phyloP scores from a whole-genome alignment of 1,140 invertebrate genomes.

The Aphelinus atriplicis region DNA sequence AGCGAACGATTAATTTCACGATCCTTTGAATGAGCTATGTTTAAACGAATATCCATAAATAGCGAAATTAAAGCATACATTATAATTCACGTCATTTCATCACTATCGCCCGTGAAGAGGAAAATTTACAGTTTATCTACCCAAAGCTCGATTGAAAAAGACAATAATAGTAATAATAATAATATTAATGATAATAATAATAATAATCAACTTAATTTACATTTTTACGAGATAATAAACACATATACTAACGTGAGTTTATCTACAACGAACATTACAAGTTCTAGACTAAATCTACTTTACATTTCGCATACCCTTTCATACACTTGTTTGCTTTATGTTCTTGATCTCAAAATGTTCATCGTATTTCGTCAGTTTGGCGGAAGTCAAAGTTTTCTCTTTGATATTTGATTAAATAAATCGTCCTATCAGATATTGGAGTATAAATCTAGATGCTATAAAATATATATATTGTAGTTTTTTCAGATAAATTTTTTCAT shows the following conservation, averaged over 20 bases:
- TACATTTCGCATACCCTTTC: conserved; percentile 19
- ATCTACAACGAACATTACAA: conserved; percentile 42
- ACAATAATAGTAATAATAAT: background rate
- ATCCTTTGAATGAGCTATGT: conserved; percentile 8
- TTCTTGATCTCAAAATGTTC: conserved; percentile 33
- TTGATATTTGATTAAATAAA: conserved; percentile 17
- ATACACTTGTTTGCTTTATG: conserved; percentile 21
- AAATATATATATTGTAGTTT: conserved; percentile 40
- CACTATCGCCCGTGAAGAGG: conserved; percentile 2
- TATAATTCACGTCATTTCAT: conserved; percentile 6
- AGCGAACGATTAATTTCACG: conserved; percentile 14
- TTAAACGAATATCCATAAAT: conserved; percentile 4
- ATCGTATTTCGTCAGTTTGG: conserved; percentile 29
- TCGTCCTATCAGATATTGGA: conserved; percentile 24
- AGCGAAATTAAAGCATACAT: conserved; percentile 23
- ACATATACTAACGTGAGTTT: conserved; percentile 29
- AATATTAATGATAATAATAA: conserved; percentile 13
- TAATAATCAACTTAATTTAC: conserved; percentile 23
- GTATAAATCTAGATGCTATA: conserved; percentile 45
- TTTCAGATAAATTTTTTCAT: conserved; percentile 17
- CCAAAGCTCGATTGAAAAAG: conserved; percentile 28
- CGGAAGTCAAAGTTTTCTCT: conserved; percentile 16
- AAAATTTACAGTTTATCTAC: conserved; percentile 18
- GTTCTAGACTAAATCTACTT: conserved; percentile 38
- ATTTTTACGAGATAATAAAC: conserved; percentile 28